These are phyloP conservation scores for Carassius gibelio DNA, from an alignment of 2,113 vertebrate species.

Conservation along the genomic window DNA sequence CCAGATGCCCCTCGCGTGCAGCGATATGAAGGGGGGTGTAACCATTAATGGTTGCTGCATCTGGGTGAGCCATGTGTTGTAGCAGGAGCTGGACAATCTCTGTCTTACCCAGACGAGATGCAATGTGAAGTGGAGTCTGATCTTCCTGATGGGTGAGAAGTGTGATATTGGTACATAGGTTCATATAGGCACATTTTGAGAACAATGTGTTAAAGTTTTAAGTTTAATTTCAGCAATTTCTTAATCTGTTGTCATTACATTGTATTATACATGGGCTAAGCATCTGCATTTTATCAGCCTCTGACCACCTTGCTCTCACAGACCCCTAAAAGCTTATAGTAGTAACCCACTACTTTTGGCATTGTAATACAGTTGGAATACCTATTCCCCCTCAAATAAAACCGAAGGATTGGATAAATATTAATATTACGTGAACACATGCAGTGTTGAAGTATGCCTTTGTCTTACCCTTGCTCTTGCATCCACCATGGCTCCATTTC, in stretches of 20 bases:
- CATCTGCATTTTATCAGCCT: not conserved
- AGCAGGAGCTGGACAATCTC: slow-evolving; percentile 96
- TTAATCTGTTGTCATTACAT: not conserved
- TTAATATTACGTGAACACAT: slow-evolving; percentile 7
- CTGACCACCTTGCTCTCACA: not conserved
- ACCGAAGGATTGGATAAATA: not conserved
- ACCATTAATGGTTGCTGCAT: slow-evolving; percentile 91
- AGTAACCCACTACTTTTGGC: not conserved
- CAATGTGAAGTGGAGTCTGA: slow-evolving; percentile 96
- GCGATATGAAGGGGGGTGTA: slow-evolving; percentile 96
- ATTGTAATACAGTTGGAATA: not conserved
- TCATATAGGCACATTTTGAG: not conserved
- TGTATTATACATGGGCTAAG: not conserved
- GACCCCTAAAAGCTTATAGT: not conserved
- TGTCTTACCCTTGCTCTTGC: slow-evolving; percentile 91
- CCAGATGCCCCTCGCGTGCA: slow-evolving; percentile 92
- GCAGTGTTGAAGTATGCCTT: not conserved
- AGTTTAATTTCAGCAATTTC: not conserved
- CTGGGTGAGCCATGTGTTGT: slow-evolving; percentile 97
- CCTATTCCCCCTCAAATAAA: not conserved
- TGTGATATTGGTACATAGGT: not conserved
- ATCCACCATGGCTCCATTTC: slow-evolving; percentile 94
- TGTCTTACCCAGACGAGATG: slow-evolving; percentile 94
- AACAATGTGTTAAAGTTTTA: not conserved
- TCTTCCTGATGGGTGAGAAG: slow-evolving; percentile 83